Evolutionary conservation across 2,888 invertebrate species (phyloP), one percentile per base, ranked within the genome.

Genomic region (Pomacea canaliculata): DNA sequence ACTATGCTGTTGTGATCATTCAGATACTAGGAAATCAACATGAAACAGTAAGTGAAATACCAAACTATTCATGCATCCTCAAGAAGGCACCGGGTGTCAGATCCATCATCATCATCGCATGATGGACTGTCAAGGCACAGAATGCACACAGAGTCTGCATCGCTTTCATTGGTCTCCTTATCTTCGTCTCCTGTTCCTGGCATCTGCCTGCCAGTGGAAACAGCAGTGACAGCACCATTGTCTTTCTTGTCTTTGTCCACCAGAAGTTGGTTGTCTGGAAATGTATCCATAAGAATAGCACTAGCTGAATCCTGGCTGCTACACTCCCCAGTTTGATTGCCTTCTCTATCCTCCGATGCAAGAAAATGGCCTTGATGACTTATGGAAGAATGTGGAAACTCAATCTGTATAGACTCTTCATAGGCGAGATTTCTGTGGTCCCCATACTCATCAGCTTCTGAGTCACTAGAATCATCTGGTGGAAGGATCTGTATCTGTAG

Each of bases 381-480:
- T 80, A 77, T 73, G 48, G 74, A 49, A 46, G 79, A 76, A 8
- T 59, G 73, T 46, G 78, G 71, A 70, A 83, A 79, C 63, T 82
- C 80, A 27, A 81, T 80, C 23, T 80, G 81, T 66, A 81, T 81
- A 37, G 70, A 78, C 48, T 76, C 68, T 18, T 71, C 77, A 62
- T 79, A 74, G 16, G 67, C 75, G 8, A 51, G 71, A 23, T 70
- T 63, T 71, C 71, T 78, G 56, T 65, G 63, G 46, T 73, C 63
- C 13, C 37, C 56, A 19, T 67, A 51, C 37, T 37, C 37, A 16
- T 73, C 73, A 18, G 9, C 68, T 19, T 76, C 70, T 48, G 49
- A 60, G 10, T 73, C 74, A 23, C 19, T 67, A 12, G 60, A 60
- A 8, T 66, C 56, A 48, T 79, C 75, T 0, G 75, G 75, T 7